Base-by-base conservation (phyloP, 2,888 invertebrate genomes). In the Drosophila maculinotata region DNA sequence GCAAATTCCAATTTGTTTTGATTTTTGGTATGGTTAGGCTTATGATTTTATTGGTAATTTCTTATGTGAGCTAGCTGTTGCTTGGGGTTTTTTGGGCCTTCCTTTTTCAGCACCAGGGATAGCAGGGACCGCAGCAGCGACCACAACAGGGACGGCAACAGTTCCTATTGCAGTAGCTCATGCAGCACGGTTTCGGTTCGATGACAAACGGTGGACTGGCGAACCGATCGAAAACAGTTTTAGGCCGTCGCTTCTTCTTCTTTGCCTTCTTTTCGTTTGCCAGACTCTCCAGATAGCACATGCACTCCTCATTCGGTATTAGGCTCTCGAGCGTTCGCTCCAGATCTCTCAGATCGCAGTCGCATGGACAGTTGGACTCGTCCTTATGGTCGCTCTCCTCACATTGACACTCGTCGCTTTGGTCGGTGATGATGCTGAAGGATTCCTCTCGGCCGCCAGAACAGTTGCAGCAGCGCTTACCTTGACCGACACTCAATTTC, bases 161-260 rank as follows among this genome's bases (percentile, higher is more conserved):
- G 17, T 30, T 26, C 15, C 38, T 25, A 14, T 25, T 5, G 28
- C 52, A 52, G 17, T 35, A 39, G 3, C 44, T 33, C 0, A 41
- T 9, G 10, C 42, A 59, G 17, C 4, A 10, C 1, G 60, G 33
- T 26, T 57, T 71, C 0, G 64, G 79, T 31, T 71, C 65, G 1
- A 84, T 56, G 15, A 79, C 64, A 20, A 57, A 58, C 0, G 87
- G 81, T 0, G 83, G 83, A 51, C 5, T 28, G 6, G 66, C 60
- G 8, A 85, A 87, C 0, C 85, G 66, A 58, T 87, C 69, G 14
- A 41, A 79, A 1, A 30, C 6, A 1, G 30, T 14, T 10, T 42
- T 65, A 0, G 15, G 15, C 1, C 6, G 8, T 0, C 2, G n/a
- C 15, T 20, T 63, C n/a, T 33, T 52, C n/a, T 39, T 70, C 14